These are phyloP conservation scores for Neomicropteryx cornuta DNA, from an alignment of 1,140 invertebrate species.

Conservation along the genomic window DNA sequence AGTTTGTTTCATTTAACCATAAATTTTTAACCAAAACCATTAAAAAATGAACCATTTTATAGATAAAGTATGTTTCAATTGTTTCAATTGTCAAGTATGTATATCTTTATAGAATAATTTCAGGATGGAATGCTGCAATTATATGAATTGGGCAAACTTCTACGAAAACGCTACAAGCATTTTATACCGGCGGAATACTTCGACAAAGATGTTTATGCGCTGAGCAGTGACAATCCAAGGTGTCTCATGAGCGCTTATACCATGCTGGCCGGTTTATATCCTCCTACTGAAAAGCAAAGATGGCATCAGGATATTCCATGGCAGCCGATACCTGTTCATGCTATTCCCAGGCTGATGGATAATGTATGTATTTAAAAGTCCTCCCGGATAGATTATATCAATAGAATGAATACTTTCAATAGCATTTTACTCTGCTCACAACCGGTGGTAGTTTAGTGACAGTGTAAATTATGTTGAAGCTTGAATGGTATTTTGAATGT, in stretches of 20 bases:
- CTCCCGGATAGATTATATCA: constrained; percentile 3
- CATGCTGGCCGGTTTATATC: constrained; percentile 73
- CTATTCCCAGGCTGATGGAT: constrained; percentile 52
- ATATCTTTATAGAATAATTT: constrained; percentile 16
- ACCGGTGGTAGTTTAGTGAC: background rate
- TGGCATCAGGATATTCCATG: constrained; percentile 66
- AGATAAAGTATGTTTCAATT: constrained; percentile 1
- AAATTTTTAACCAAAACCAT: no score
- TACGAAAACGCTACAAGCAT: constrained; percentile 54
- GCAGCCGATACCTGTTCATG: constrained; percentile 83
- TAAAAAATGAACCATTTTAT: no score
- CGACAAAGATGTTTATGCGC: constrained; percentile 51
- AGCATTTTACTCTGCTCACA: background rate
- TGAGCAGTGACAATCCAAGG: constrained; percentile 71
- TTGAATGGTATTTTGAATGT: background rate
- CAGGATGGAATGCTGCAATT: constrained; percentile 70
- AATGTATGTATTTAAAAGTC: constrained; percentile 43
- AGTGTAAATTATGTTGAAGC: background rate
- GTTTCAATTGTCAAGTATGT: no score
- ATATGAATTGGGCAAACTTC: constrained; percentile 62
- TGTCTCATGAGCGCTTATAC: constrained; percentile 79
- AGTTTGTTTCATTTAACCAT: no score
- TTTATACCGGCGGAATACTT: constrained; percentile 53
- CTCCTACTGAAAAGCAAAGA: constrained; percentile 53
- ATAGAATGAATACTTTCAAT: constrained; percentile 5